Evolutionary conservation across 1,140 invertebrate genomes (phyloP).

Genomic region (Dermatophagoides farinae): DNA sequence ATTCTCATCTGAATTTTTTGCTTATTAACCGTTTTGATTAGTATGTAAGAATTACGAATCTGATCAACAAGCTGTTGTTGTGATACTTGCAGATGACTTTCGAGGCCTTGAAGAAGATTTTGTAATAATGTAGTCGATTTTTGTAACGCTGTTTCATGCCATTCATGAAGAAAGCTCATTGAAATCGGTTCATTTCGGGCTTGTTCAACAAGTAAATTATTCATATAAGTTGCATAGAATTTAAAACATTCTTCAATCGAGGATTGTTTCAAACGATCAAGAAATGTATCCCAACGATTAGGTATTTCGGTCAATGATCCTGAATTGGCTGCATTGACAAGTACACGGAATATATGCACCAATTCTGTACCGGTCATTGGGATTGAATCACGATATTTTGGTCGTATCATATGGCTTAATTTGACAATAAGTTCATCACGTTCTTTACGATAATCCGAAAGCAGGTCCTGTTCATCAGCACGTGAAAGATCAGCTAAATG

Average conservation of each 20-base stretch:
- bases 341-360: slow-evolving; percentile 15
- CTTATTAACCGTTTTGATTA: slow-evolving; percentile 2
- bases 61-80: background rate
- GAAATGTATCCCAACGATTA: slow-evolving; percentile 18
- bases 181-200: background rate
- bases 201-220: slow-evolving; percentile 6
- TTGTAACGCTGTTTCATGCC: background rate
- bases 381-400: slow-evolving; percentile 18
- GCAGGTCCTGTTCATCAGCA: slow-evolving; percentile 18
- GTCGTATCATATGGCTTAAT: slow-evolving; percentile 10
- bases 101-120: slow-evolving; percentile 9
- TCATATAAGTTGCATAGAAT: slow-evolving; percentile 17
- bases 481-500: slow-evolving; percentile 16
- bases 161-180: background rate
- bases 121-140: slow-evolving; percentile 2
- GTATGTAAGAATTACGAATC: background rate
- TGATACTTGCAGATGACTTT: background rate
- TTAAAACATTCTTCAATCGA: slow-evolving; percentile 18
- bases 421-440: slow-evolving; percentile 17
- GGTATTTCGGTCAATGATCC: slow-evolving; percentile 19
- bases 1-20: slow-evolving; percentile 8
- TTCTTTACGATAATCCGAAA: slow-evolving; percentile 16
- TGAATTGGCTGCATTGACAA: slow-evolving; percentile 19
- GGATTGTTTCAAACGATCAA: slow-evolving; percentile 16
- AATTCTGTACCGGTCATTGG: slow-evolving; percentile 17